A percentile compares a stretch with the other conserved stretches of the same genome.
Evolutionary conservation across 2,888 invertebrate species (phyloP).

Genomic region (Macrosoma leucophasiata): DNA sequence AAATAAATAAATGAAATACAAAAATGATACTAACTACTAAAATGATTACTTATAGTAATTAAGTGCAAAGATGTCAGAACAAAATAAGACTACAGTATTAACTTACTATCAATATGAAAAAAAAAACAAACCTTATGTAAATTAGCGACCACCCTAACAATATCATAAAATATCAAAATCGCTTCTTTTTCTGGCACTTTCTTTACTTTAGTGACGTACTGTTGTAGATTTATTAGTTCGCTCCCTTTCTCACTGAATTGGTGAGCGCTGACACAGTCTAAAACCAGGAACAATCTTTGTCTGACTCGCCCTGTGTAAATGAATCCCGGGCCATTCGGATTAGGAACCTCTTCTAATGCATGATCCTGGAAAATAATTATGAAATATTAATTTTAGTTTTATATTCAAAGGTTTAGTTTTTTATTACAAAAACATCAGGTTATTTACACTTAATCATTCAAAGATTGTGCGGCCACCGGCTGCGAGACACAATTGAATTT

Average conservation of each 20-base stretch:
- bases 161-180: conserved; percentile 82
- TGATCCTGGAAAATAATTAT: conserved; percentile 73
- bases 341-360: conserved; percentile 79
- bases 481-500: too few species aligned
- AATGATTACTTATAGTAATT: conserved; percentile 9
- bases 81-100: neutral
- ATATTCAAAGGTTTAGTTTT: too few species aligned
- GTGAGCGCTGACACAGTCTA: conserved; percentile 84
- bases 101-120: neutral
- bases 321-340: conserved; percentile 58
- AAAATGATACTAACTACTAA: conserved; percentile 6
- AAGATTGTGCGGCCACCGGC: too few species aligned
- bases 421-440: too few species aligned
- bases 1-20: too few species aligned
- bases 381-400: neutral
- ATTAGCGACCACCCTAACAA: conserved; percentile 82
- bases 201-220: conserved; percentile 85
- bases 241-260: conserved; percentile 75
- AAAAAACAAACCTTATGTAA: conserved; percentile 78
- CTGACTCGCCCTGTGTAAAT: conserved; percentile 75
- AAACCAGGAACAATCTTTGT: conserved; percentile 80
- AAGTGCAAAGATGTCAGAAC: neutral
- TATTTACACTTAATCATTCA: too few species aligned
- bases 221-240: conserved; percentile 80
- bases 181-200: conserved; percentile 84